A percentile compares a stretch with the other conserved stretches of the same genome.
Evolutionary conservation across 92 coral and sea anemone species (phyloP).

Genomic region (Chrysogorgia sp.): DNA sequence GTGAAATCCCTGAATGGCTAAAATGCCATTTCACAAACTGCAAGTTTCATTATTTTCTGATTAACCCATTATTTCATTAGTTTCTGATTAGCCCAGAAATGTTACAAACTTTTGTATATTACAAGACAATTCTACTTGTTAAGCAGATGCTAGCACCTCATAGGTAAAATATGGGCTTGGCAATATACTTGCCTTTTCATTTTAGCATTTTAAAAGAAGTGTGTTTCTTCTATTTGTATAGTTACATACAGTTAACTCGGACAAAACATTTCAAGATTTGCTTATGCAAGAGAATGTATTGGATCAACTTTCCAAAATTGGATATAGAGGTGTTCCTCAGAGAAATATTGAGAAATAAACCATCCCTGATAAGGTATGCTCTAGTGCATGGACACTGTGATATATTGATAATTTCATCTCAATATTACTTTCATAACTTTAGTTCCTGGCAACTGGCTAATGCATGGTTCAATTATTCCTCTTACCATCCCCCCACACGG

Average conservation of each 20-base stretch:
- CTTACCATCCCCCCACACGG: too few relatives aligned
- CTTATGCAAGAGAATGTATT: constrained; percentile 45
- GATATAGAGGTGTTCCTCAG: constrained; percentile 67
- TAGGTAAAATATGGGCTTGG: neutral
- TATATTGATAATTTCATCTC: neutral
- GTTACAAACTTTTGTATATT: neutral
- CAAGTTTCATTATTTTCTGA: neutral
- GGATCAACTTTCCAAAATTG: constrained; percentile 50
- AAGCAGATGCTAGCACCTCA: neutral
- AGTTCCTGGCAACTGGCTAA: neutral
- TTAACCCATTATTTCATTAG: too few relatives aligned
- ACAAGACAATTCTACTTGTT: neutral
- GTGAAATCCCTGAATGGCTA: neutral
- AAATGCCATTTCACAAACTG: constrained; percentile 7
- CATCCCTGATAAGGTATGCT: constrained; percentile 45
- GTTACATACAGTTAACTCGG: constrained; percentile 17
- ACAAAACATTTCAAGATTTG: constrained; percentile 45
- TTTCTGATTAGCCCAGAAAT: too few relatives aligned
- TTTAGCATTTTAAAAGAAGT: neutral
- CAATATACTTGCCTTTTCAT: constrained; percentile 16
- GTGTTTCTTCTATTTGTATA: neutral
- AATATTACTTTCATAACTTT: neutral
- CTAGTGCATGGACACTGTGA: neutral
- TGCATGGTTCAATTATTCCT: too few relatives aligned
- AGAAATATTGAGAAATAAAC: constrained; percentile 52